These are phyloP conservation scores for Sapayoa aenigma DNA, from an alignment of 2,113 vertebrate species.

Conservation along the genomic window DNA sequence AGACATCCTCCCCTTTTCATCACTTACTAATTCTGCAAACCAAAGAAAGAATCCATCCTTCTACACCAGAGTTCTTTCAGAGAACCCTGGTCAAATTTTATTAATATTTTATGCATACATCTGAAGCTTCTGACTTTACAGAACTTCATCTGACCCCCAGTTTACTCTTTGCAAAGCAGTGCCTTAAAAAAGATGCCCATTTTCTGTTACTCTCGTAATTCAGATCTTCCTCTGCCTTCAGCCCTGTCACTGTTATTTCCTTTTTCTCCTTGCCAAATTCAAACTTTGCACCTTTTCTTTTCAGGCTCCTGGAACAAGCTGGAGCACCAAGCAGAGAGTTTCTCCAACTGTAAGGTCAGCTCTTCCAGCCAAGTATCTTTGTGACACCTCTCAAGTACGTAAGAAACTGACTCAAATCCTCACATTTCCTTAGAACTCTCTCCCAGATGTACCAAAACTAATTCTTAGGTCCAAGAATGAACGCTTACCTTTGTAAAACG, in stretches of 20 bases:
- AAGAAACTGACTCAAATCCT: neutral
- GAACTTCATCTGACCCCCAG: neutral
- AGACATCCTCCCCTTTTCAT: neutral
- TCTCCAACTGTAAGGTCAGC: neutral
- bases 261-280: neutral
- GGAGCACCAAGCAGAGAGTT: neutral
- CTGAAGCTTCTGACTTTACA: neutral
- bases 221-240: neutral
- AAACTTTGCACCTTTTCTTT: neutral
- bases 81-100: neutral
- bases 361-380: neutral
- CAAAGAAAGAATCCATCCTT: neutral
- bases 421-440: neutral
- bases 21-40: neutral
- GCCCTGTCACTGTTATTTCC: neutral
- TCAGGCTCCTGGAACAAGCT: neutral
- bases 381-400: neutral
- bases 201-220: neutral
- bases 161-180: neutral
- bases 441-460: fast-evolving
- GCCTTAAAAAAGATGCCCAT: neutral
- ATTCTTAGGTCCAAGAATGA: neutral
- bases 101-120: neutral
- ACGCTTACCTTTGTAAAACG: constrained; percentile 76
- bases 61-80: neutral